Evolutionary conservation across 1,140 invertebrate genomes (phyloP).

Genomic region (Andrena cerasifolii): DNA sequence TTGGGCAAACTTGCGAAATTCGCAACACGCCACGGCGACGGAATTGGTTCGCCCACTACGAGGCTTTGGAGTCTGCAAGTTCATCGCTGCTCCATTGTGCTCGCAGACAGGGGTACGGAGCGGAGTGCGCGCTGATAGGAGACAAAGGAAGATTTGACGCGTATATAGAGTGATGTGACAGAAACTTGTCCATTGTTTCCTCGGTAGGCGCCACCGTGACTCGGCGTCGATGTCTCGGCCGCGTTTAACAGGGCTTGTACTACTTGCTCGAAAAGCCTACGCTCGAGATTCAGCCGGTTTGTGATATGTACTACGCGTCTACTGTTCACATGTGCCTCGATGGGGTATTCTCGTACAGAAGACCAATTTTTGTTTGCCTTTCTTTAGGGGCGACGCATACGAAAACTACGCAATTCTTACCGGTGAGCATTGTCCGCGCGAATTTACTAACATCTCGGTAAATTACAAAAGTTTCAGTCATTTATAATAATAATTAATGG

Average conservation of each 20-base stretch:
- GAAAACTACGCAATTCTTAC: no score
- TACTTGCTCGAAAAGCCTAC: conserved; percentile 16
- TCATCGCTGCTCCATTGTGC: background rate
- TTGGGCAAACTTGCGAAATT: no score
- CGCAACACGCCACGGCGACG: background rate
- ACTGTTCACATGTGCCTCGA: conserved; percentile 9
- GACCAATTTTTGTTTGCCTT: no score
- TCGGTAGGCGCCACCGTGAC: conserved; percentile 25
- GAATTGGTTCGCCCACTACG: no score
- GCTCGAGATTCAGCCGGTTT: conserved; percentile 19
- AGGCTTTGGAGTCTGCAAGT: background rate
- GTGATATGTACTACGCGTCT: conserved; percentile 23
- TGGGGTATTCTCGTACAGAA: no score
- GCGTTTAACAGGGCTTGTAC: background rate
- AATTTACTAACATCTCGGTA: no score
- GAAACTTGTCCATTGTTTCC: conserved; percentile 42
- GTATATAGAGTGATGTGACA: conserved; percentile 29
- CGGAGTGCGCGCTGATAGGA: background rate
- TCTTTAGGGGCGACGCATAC: no score
- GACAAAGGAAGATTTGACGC: conserved; percentile 6
- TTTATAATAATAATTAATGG: no score
- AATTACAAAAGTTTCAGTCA: no score
- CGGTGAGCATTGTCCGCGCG: no score
- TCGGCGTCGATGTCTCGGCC: conserved; percentile 18
- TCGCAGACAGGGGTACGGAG: background rate